These are phyloP conservation scores for Rallus limicola DNA, from an alignment of 2,113 vertebrate genomes.

Conservation along the genomic window DNA sequence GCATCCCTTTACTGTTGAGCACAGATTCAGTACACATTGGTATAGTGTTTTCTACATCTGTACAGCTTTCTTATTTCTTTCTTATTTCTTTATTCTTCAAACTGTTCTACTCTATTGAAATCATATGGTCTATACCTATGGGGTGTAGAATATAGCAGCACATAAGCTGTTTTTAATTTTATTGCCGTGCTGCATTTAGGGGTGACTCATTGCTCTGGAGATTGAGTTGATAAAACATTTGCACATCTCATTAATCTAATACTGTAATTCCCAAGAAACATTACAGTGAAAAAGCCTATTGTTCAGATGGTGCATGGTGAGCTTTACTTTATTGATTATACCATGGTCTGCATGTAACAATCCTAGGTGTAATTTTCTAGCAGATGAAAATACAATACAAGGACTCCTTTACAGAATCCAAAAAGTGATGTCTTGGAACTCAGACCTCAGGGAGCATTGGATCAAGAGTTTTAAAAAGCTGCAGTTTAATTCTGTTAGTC, in stretches of 20 bases:
- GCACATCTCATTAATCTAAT: slow-evolving; percentile 30
- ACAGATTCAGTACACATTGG: background rate
- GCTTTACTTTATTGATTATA: background rate
- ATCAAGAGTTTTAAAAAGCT: background rate
- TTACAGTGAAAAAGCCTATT: background rate
- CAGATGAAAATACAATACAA: background rate
- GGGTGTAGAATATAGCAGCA: background rate
- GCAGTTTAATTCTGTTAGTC: background rate
- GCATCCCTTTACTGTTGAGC: background rate
- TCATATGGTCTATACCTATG: background rate
- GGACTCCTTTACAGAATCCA: background rate
- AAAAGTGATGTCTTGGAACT: background rate
- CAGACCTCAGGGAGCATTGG: background rate
- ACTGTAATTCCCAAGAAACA: slow-evolving; percentile 7
- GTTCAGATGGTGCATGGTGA: background rate
- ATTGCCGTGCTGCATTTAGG: background rate
- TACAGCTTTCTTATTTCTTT: background rate
- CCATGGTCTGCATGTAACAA: background rate
- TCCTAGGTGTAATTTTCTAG: background rate
- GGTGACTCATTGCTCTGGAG: slow-evolving; percentile 46
- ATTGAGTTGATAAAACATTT: slow-evolving; percentile 46
- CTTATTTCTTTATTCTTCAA: background rate
- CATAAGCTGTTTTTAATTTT: slow-evolving; percentile 19
- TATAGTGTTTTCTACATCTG: background rate
- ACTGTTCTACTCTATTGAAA: background rate